Evolutionary conservation across 2,113 vertebrate genomes (phyloP), one percentile per base, ranked within the genome.

Genomic region (Ctenomys sociabilis): DNA sequence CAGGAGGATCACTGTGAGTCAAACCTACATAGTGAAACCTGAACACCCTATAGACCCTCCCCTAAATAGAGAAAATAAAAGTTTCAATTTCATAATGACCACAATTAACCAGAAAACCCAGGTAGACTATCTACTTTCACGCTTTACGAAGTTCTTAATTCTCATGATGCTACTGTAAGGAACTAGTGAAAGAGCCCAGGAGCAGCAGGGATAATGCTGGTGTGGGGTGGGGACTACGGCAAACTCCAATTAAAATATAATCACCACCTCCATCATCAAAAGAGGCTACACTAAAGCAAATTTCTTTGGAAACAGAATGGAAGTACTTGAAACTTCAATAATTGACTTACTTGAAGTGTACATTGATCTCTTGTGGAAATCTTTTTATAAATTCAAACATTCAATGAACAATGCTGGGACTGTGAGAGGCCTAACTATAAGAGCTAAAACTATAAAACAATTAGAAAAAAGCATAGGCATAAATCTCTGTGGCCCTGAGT

Each of bases 101-200:
- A 30, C 77, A 78, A 30, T 49, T 68, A 89, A 89, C 40, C 68
- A 61, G 49, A 84, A 85, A 93, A 95, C n/a, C 14, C 49, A 70
- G 19, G 35, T 19, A 68, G 32, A 59, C 6, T 10, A 59, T 28
- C 7, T 68, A 49, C 9, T 77, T 84, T 84, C 52, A 57, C 21
- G 19, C 52, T 57, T 82, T 82, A 63, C 35, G 40, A 22, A 84
- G 35, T 54, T 43, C 35, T 64, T 89, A 37, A 83, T 54, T 83
- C 68, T 35, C 72, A 32, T 32, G 43, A 40, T 64, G 54, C 12
- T 28, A 35, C 59, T 57, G 66, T 57, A 63, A 90, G 28, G 64
- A 84, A 75, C n/a, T 21, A 26, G 13, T 64, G 64, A 83, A 49
- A 66, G 9, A 30, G 35, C 5, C 21, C 0, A 10, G 21, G 26